Base-by-base conservation (phyloP, 30 jellyfish, hydroid and myxozoan species). In the Phacellophora camtschatica region DNA sequence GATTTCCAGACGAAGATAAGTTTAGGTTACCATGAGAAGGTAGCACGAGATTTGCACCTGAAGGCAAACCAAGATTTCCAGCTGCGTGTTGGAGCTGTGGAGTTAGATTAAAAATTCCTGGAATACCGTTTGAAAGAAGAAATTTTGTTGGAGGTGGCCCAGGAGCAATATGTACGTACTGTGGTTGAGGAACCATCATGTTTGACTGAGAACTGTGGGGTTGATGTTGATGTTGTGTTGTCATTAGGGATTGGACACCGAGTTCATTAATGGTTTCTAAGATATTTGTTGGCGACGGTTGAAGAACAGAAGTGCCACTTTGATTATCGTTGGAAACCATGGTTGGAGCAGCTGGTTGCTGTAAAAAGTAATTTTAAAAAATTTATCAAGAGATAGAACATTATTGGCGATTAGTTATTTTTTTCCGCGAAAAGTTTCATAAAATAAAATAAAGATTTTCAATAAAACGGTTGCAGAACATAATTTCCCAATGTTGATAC, bases 261-360 rank as follows among this genome's bases (percentile, higher is more conserved):
- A 68, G 2, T 13, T 79, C 90, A 36, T 32, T 72, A 1, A 55
- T 4, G 3, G 90, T 24, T 25, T 70, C 90, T 35, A 79, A 20
- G 53, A 79, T 8, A 32, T 41, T 45, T 29, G 82, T 62, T 10
- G 83, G 5, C 7, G 90, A 75, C 5, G 83, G 31, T 16, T 75
- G 66, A 22, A 77, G 30, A 9, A 79, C 23, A 50, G 35, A 79
- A 0, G 90, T 48, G 64, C 74, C 71, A 5, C 24, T 69, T 33
- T 79, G 90, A 37, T 49, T 29, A 46, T 50, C 37, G 23, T 57
- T 79, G 35, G 90, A 43, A 4, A 79, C 90, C 90, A 79, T 79
- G 12, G 90, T 79, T 4, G 90, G 90, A 50, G 83, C 83, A 19
- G 90, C 33, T 23, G 80, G 77, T 5, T 51, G 75, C 65, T 56